Percentiles rank a stretch among this genome's conserved stretches.
These are phyloP conservation scores for Sebastes dallii DNA, from an alignment of 2,797 vertebrate species.

Conservation along the genomic window DNA sequence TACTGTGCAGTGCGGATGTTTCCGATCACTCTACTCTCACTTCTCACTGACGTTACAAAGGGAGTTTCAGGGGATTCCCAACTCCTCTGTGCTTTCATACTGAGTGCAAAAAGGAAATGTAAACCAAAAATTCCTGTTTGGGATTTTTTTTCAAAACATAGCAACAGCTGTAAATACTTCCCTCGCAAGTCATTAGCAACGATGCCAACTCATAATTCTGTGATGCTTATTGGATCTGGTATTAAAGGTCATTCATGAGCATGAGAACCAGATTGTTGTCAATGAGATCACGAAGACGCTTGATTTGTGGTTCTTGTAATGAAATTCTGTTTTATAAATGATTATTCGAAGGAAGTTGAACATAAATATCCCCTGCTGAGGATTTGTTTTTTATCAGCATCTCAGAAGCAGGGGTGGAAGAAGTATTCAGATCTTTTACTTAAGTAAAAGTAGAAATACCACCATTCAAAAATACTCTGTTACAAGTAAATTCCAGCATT, in stretches of 20 bases:
- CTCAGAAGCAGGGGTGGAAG: background rate
- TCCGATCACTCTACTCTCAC: background rate
- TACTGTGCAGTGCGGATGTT: constrained; percentile 3
- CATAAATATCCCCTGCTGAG: background rate
- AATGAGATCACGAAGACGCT: background rate
- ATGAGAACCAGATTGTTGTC: background rate
- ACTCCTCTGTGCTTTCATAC: background rate
- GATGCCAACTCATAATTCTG: background rate
- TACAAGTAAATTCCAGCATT: too few species aligned
- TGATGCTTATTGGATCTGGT: background rate
- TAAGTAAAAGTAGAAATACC: too few species aligned
- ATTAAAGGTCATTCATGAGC: background rate
- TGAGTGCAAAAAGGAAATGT: background rate
- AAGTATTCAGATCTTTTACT: too few species aligned
- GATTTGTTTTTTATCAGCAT: background rate
- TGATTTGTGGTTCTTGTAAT: background rate
- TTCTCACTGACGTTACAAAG: background rate
- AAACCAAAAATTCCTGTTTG: background rate
- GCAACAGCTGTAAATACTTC: background rate
- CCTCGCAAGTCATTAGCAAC: background rate
- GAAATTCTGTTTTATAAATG: background rate
- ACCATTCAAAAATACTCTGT: too few species aligned
- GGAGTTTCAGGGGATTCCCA: constrained; percentile 22
- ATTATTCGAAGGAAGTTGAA: background rate
- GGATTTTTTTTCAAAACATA: background rate